These are phyloP conservation scores for Eurytoma californica DNA, from an alignment of 2,888 invertebrate species.

Conservation along the genomic window DNA sequence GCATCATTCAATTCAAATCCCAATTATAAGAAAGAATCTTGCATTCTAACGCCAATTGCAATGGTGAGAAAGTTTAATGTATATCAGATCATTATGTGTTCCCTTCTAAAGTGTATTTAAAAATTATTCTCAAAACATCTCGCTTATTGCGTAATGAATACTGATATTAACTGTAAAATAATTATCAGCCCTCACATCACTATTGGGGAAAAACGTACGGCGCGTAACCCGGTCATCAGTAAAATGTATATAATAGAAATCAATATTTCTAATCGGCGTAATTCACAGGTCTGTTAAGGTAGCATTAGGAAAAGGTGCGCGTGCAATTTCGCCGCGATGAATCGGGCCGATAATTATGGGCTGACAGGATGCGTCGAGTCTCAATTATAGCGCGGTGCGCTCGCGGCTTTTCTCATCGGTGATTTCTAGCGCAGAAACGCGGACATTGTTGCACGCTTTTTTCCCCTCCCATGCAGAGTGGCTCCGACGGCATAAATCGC, in stretches of 20 bases:
- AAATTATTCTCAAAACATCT: too few species aligned
- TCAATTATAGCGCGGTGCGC: constrained; percentile 43
- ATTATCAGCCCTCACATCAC: neutral
- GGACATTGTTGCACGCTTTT: constrained; percentile 50
- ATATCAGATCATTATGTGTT: constrained; percentile 14
- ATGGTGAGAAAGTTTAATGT: constrained; percentile 24
- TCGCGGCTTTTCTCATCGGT: constrained; percentile 46
- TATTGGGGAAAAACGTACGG: neutral
- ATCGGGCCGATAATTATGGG: constrained; percentile 45
- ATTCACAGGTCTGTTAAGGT: constrained; percentile 16
- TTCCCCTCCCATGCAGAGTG: neutral
- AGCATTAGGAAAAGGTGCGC: neutral
- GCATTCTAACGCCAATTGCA: neutral
- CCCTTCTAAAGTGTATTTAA: neutral
- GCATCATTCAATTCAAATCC: constrained; percentile 12
- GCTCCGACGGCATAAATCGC: constrained; percentile 38
- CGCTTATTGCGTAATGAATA: neutral
- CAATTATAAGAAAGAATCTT: constrained; percentile 38
- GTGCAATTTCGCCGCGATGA: constrained; percentile 31
- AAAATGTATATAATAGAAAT: neutral
- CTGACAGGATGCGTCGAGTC: constrained; percentile 53
- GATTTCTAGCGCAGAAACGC: constrained; percentile 49
- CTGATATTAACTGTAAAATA: constrained; percentile 7
- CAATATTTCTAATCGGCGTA: neutral
- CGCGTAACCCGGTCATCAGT: neutral